Evolutionary conservation across 2,888 invertebrate genomes (phyloP), one percentile per base, ranked within the genome.

Genomic region (Anarsia innoxiella): DNA sequence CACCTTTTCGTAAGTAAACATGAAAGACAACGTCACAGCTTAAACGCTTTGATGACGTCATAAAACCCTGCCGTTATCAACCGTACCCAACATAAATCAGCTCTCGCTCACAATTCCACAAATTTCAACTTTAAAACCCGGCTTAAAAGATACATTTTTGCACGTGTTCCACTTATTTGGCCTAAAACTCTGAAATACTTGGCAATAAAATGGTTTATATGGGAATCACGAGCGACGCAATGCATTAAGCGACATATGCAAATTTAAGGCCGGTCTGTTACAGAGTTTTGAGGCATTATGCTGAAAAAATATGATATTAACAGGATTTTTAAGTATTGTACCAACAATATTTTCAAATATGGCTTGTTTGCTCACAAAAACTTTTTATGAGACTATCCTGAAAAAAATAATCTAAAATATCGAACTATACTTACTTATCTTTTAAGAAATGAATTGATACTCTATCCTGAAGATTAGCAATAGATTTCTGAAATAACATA

Each of bases 21-120:
- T 50, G 48, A 53, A 49, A 52, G 53, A 53, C 48, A 45, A 54
- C 59, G 59, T 62, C 64, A 60, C 57, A 57, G 56, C 62, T 65
- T 63, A 67, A 71, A 59, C 66, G 60, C 49, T 70, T 71, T 71
- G 67, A 74, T 71, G 72, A 70, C 67, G 66, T 72, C 68, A 71
- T 74, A 71, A 73, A 70, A 60, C 51, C 48, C 57, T 54, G 51
- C 53, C 61, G 60, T 67, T 66, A 74, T 69, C 70, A 69, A 65
- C 56, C 56, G 53, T 60, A 60, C 55, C 60, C 59, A 49, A 64
- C 56, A 71, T 71, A 69, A 68, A 68, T 64, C 62, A 60, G 50
- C 38, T 32, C 19, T 23, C 23, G 4, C n/a, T 15, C 23, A n/a
- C n/a, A n/a, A n/a, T n/a, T n/a, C 30, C 8, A 32, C 31, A 36